A percentile compares a stretch with the other conserved stretches of the same genome.
Evolutionary conservation across 2,888 invertebrate species (phyloP).

Genomic region (Cheilosia impressa): DNA sequence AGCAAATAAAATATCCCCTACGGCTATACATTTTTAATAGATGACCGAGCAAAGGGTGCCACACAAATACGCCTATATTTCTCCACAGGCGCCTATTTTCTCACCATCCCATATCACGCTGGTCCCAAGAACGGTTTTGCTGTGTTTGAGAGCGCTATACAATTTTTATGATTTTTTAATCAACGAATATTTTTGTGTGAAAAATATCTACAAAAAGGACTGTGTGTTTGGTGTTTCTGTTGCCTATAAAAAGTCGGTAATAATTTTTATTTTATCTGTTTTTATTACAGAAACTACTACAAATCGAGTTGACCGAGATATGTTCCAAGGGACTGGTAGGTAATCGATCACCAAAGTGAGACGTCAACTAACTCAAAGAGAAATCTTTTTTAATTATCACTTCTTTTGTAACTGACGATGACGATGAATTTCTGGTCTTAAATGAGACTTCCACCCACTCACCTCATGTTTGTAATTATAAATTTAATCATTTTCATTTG

Average conservation of each 20-base stretch:
- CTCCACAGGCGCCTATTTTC: slow-evolving; percentile 21
- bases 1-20: slow-evolving; percentile 44
- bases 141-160: neutral
- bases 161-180: slow-evolving; percentile 39
- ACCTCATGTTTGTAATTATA: neutral
- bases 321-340: neutral
- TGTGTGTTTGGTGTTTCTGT: slow-evolving; percentile 16
- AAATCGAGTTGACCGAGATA: neutral
- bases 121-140: neutral
- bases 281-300: neutral
- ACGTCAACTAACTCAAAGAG: neutral
- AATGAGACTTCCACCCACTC: slow-evolving; percentile 57
- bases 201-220: neutral
- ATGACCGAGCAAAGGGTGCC: slow-evolving; percentile 11
- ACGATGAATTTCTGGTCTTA: neutral
- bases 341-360: neutral
- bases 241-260: slow-evolving; percentile 37
- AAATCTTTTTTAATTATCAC: slow-evolving; percentile 28
- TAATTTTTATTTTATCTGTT: slow-evolving; percentile 2
- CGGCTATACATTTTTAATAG: slow-evolving; percentile 15
- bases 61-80: slow-evolving; percentile 7
- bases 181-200: neutral
- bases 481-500: slow-evolving; percentile 3
- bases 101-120: slow-evolving; percentile 34
- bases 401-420: slow-evolving; percentile 14